Base-by-base conservation (phyloP, 2,888 invertebrate genomes). In the Hipparchia semele region DNA sequence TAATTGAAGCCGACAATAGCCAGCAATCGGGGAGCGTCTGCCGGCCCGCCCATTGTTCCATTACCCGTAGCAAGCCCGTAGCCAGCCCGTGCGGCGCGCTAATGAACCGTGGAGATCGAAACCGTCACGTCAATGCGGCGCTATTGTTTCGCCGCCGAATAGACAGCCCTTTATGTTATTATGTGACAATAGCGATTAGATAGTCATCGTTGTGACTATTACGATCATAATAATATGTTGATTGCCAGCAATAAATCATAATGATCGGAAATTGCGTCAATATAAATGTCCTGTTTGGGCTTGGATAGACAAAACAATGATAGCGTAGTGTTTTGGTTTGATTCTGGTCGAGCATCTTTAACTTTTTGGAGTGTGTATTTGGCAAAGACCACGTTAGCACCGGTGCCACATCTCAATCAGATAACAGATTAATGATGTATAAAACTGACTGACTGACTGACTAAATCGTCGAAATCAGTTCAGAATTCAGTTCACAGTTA, bases 71-170 rank as follows among this genome's bases (percentile, higher is more conserved):
- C 5, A 33, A 33, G 33, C 46, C 61, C 61, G n/a, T 7, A 45
- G 46, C 2, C 61, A 8, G 73, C 67, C 68, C 76, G 10, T 75
- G 1, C 39, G 1, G 60, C 62, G 70, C 76, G 72, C 80, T 80
- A 80, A 82, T 82, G 83, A 78, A 78, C 79, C 79, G 76, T 79
- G 78, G 77, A 79, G 79, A 80, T 82, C 78, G 77, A 76, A 79
- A 79, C 81, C 77, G 79, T 80, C 80, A 76, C 66, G 70, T 61
- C 68, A 73, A 76, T 80, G 77, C 72, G 73, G 49, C 73, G 69
- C 71, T 62, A 77, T 79, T 77, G 77, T 76, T 72, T 72, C 73
- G 72, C 53, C 67, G 72, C 53, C 72, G 49, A 64, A 56, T 70
- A 70, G 73, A 70, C 49, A 46, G 9, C 53, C 13, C 45, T 56